These are phyloP conservation scores for Neodon shergylaensis DNA, from an alignment of 2,113 vertebrate species.

Conservation along the genomic window DNA sequence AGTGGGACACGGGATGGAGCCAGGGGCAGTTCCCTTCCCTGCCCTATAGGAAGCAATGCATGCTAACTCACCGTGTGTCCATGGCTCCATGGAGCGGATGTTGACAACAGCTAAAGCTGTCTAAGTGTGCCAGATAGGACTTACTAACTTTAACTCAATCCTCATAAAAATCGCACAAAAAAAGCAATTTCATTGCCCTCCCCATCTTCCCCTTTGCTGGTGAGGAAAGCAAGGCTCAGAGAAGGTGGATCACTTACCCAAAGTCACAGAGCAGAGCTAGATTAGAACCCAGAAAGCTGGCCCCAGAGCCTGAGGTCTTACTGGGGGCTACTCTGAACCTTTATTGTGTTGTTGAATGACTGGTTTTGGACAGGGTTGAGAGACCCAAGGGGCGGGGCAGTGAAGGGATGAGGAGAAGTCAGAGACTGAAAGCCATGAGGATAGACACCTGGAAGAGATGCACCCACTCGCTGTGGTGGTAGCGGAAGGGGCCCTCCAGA, in stretches of 20 bases:
- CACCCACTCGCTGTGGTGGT: slow-evolving; percentile 94
- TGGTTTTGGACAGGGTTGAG: background rate
- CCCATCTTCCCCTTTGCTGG: background rate
- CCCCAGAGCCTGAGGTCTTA: background rate
- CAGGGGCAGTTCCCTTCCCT: background rate
- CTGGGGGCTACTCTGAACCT: background rate
- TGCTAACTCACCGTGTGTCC: background rate
- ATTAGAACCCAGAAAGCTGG: background rate
- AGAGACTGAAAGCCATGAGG: background rate
- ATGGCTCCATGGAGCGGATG: background rate
- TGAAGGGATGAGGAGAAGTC: background rate
- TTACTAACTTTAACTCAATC: background rate
- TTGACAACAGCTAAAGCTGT: background rate
- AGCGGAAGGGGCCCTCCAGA: slow-evolving; percentile 91
- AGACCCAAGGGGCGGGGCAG: background rate
- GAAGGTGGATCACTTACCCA: background rate
- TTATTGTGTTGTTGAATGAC: background rate
- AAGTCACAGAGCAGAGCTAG: slow-evolving; percentile 37
- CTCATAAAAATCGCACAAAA: background rate
- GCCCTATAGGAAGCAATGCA: background rate
- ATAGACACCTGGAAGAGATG: slow-evolving; percentile 93
- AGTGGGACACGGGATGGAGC: background rate
- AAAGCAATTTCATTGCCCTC: background rate
- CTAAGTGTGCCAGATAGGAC: background rate
- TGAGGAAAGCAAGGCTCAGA: background rate